These are phyloP conservation scores for Aromia moschata DNA, from an alignment of 2,888 invertebrate species.

Conservation along the genomic window DNA sequence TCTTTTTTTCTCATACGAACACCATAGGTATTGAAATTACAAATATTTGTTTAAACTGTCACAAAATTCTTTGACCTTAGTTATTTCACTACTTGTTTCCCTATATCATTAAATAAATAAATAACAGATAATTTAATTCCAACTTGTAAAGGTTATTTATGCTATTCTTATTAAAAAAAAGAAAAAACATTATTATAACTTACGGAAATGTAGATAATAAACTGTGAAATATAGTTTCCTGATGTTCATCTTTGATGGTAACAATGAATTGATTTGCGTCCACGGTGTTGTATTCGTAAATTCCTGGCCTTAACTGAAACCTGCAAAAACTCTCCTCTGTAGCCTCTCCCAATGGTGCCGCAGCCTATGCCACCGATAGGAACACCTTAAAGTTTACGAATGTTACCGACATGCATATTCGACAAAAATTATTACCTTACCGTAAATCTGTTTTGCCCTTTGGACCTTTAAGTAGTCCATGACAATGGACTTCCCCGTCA, in stretches of 20 bases:
- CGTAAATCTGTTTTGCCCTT: constrained; percentile 85
- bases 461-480: constrained; percentile 82
- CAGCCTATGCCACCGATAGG: constrained; percentile 85
- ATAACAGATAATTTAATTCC: too few species aligned
- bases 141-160: too few species aligned
- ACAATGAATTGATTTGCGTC: constrained; percentile 92
- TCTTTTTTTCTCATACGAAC: too few species aligned
- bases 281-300: constrained; percentile 85
- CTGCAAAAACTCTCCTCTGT: constrained; percentile 91
- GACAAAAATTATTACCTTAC: constrained; percentile 62
- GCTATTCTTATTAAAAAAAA: too few species aligned
- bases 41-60: too few species aligned
- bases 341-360: constrained; percentile 90
- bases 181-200: too few species aligned
- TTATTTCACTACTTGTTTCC: too few species aligned
- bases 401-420: not conserved
- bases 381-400: constrained; percentile 69
- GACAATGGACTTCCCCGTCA: constrained; percentile 73
- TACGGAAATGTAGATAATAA: constrained; percentile 79
- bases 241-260: constrained; percentile 76
- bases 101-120: too few species aligned
- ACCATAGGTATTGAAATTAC: too few species aligned
- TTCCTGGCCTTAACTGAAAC: constrained; percentile 87
- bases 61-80: too few species aligned
- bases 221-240: constrained; percentile 79